These are phyloP conservation scores for Cataglyphis livida DNA, from an alignment of 2,888 invertebrate genomes.

Conservation along the genomic window DNA sequence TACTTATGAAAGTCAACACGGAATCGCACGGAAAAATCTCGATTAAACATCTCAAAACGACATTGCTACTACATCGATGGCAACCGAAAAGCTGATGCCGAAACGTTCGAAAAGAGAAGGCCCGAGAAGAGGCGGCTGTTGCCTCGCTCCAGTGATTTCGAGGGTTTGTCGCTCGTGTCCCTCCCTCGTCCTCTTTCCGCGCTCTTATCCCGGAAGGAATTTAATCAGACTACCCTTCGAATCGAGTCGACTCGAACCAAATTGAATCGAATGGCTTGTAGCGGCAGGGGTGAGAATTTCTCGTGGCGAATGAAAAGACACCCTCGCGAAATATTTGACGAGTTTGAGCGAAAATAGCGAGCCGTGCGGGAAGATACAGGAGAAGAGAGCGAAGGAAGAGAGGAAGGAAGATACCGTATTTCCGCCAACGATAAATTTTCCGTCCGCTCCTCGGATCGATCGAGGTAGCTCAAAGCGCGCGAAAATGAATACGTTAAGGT, in stretches of 20 bases:
- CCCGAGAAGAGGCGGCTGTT: constrained; percentile 40
- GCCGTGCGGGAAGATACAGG: neutral
- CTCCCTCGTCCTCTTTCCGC: constrained; percentile 44
- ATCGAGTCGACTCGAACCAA: constrained; percentile 64
- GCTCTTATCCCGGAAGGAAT: constrained; percentile 70
- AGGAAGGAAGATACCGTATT: neutral
- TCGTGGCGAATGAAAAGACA: constrained; percentile 52
- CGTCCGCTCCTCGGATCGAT: neutral
- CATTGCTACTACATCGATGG: neutral
- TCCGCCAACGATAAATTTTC: constrained; percentile 19
- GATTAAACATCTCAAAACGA: constrained; percentile 19
- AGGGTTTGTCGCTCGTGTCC: constrained; percentile 62
- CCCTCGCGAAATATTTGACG: constrained; percentile 65
- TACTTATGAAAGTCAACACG: neutral
- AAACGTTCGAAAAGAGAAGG: constrained; percentile 49
- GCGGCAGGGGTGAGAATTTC: constrained; percentile 58
- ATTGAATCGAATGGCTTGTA: constrained; percentile 72
- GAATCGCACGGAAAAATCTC: constrained; percentile 5
- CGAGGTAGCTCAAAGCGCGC: neutral
- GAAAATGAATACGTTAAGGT: constrained; percentile 14
- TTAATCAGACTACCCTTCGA: constrained; percentile 75
- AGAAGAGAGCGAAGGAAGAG: neutral
- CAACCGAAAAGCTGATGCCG: neutral
- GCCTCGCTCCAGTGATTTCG: constrained; percentile 65
- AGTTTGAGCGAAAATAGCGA: constrained; percentile 52